Evolutionary conservation across 2,113 vertebrate species (phyloP).

Genomic region (Platycercus adscitus): DNA sequence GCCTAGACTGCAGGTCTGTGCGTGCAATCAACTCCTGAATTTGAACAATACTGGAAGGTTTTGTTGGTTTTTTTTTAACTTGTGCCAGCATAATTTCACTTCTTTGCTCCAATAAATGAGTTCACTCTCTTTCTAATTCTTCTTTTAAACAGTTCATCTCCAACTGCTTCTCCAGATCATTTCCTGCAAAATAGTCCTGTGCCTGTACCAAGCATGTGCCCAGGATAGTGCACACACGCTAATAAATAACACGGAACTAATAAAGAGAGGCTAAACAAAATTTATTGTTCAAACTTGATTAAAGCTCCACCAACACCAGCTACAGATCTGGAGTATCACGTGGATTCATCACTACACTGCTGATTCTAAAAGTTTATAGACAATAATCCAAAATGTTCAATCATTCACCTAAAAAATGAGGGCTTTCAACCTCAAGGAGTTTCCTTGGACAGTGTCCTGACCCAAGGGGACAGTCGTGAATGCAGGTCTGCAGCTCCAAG

Average conservation of each 20-base stretch:
- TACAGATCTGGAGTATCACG: not conserved
- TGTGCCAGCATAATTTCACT: not conserved
- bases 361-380: not conserved
- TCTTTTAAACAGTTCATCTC: not conserved
- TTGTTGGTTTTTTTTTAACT: no score
- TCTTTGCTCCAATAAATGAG: not conserved
- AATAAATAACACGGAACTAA: not conserved
- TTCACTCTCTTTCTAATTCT: not conserved
- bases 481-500: not conserved
- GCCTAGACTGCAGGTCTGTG: not conserved
- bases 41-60: not conserved
- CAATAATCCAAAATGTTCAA: not conserved
- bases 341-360: not conserved
- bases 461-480: not conserved
- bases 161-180: not conserved
- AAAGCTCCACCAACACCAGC: not conserved
- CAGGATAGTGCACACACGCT: not conserved
- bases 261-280: not conserved
- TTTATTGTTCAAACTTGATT: not conserved
- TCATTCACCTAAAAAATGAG: not conserved
- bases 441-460: not conserved
- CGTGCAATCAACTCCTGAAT: not conserved
- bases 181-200: not conserved
- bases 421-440: not conserved
- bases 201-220: not conserved